Evolutionary conservation across 2,888 invertebrate species (phyloP), one percentile per base, ranked within the genome.

Genomic region (Lochmaea capreae): DNA sequence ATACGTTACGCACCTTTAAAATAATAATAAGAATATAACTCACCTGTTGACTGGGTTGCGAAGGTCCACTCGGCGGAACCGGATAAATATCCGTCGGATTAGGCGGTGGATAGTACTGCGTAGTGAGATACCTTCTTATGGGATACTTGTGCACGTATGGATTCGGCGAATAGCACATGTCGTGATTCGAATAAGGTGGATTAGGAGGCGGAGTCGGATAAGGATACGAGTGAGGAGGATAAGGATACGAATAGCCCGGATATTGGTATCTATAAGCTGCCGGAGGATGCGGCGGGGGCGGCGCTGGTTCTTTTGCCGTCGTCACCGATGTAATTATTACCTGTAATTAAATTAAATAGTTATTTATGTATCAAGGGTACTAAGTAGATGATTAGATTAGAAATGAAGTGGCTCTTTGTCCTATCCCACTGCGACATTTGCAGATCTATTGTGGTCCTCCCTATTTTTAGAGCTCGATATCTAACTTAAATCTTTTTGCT

Each of bases 81-180:
- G 87, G 85, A 81, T 90, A 89, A 58, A 90, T 86, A 82, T 89
- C 89, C 71, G 77, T 78, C 26, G 78, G 87, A 80, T 88, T 88
- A 70, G 89, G 88, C 61, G 88, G 86, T 16, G 77, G 72, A 83
- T 89, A 90, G 83, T 90, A 90, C 81, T 89, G 89, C 78, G 88
- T 86, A 77, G 84, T 81, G 72, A 84, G 73, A 79, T 85, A 85
- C 74, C 86, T 80, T 71, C 85, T 82, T 79, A 85, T 84, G 65
- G 83, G 80, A 73, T 84, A 85, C 65, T 83, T 82, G 79, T 85
- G 84, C 73, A 86, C 80, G 76, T 85, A 85, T 46, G 85, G 81
- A 74, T 78, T 87, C 67, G 88, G 88, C 69, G 89, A 87, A 83
- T 90, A 90, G 83, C 89, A 90, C 74, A 89, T 83, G 77, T 90